Conservation (phyloP, 2,888 invertebrate species). For the Yponomeuta evonymella region DNA sequence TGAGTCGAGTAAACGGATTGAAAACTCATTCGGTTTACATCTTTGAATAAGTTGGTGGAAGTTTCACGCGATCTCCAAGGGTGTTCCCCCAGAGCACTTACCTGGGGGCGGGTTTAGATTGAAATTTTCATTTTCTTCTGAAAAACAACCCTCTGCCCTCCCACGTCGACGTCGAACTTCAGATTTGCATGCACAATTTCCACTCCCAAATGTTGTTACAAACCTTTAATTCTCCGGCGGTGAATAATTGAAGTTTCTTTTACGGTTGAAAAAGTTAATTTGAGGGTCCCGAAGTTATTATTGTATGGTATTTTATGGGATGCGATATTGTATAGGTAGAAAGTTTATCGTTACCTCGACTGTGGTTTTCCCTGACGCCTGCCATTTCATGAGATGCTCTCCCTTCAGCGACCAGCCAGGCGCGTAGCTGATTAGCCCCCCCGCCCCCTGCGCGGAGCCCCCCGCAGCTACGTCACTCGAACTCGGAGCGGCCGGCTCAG, state of each 20-base stretch:
- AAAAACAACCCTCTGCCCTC: conserved; percentile 44
- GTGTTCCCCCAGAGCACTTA: conserved; percentile 34
- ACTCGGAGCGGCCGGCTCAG: conserved; percentile 36
- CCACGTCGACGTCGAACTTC: conserved; percentile 33
- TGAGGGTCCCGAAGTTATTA: conserved; percentile 10
- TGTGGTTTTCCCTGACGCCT: conserved; percentile 76
- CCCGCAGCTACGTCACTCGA: conserved; percentile 24
- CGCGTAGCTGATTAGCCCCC: conserved; percentile 77
- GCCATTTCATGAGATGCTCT: conserved; percentile 79
- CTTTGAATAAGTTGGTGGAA: conserved; percentile 25
- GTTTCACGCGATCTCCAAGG: conserved; percentile 4
- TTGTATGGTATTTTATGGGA: not conserved
- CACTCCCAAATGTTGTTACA: conserved; percentile 33
- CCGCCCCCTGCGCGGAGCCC: conserved; percentile 30
- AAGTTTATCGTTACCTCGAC: conserved; percentile 61
- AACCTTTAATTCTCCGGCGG: conserved; percentile 24
- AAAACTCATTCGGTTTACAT: not conserved
- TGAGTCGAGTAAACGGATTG: not conserved
- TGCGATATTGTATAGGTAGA: conserved; percentile 4
- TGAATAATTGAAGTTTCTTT: conserved; percentile 16
- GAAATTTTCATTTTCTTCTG: conserved; percentile 66
- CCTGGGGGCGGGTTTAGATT: conserved; percentile 67
- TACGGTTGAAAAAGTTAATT: conserved; percentile 10
- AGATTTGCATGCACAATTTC: conserved; percentile 59
- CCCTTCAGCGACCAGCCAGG: conserved; percentile 79